phyloP scores from a whole-genome alignment of 2,888 invertebrate species.

The Andrena haemorrhoa region DNA sequence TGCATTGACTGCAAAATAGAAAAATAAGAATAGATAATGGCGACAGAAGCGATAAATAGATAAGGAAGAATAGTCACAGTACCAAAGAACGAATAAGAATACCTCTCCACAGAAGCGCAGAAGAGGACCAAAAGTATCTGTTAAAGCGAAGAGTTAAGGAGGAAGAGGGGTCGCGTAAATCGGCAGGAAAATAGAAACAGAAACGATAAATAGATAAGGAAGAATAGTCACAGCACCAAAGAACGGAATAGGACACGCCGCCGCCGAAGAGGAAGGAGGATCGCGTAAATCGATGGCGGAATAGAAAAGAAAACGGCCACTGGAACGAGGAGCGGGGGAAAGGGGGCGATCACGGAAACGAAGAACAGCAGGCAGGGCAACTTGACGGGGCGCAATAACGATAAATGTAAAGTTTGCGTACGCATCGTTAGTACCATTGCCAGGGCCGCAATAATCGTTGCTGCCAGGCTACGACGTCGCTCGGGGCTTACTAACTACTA shows the following conservation, averaged over 20 bases:
- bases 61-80: neutral
- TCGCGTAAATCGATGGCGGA: neutral
- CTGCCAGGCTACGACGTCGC: slow-evolving; percentile 67
- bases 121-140: neutral
- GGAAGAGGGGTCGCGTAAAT: neutral
- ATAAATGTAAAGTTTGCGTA: slow-evolving; percentile 80
- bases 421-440: slow-evolving; percentile 79
- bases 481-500: slow-evolving; percentile 74
- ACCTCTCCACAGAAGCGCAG: too few relatives aligned
- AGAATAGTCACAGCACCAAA: neutral
- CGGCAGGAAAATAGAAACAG: neutral
- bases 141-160: too few relatives aligned
- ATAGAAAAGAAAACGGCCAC: slow-evolving; percentile 2
- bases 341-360: slow-evolving; percentile 29
- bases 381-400: slow-evolving; percentile 75
- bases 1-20: neutral
- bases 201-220: neutral
- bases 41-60: neutral
- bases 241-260: neutral
- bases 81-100: neutral
- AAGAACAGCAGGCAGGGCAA: slow-evolving; percentile 43
- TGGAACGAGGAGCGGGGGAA: neutral
- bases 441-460: slow-evolving; percentile 74
- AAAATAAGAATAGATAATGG: too few relatives aligned
- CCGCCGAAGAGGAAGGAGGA: neutral